Conservation (phyloP, 1,140 invertebrate genomes). For the Ceratosolen solmsi region DNA sequence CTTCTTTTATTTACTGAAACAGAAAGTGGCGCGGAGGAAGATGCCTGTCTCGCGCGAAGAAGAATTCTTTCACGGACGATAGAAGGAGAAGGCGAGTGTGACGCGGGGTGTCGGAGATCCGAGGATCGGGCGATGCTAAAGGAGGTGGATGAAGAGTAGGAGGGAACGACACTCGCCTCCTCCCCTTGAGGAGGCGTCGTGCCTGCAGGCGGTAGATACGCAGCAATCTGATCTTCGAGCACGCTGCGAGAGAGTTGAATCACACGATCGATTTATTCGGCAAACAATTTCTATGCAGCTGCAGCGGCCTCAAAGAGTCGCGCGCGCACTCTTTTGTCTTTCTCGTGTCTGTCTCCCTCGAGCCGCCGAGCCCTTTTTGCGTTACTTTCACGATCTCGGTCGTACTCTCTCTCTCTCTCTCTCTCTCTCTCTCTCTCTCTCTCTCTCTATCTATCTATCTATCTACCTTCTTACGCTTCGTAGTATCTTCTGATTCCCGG, state of each 20-base stretch:
- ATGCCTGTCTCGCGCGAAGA: too few species aligned
- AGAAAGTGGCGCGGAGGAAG: neutral
- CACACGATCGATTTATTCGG: conserved; percentile 53
- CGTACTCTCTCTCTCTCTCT: conserved; percentile 13
- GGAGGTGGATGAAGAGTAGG: too few species aligned
- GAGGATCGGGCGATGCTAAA: too few species aligned
- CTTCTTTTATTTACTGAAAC: conserved; percentile 41
- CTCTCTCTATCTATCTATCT: neutral
- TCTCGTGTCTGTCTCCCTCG: conserved; percentile 48
- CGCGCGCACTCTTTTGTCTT: conserved; percentile 44
- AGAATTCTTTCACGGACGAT: too few species aligned
- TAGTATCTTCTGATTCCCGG: neutral
- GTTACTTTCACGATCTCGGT: neutral
- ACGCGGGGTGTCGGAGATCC: too few species aligned
- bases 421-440: neutral
- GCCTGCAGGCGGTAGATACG: conserved; percentile 45
- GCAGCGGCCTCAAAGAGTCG: conserved; percentile 42
- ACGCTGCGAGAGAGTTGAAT: conserved; percentile 37
- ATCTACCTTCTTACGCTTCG: neutral
- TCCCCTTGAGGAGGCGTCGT: neutral
- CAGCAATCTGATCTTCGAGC: conserved; percentile 37
- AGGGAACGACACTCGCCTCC: too few species aligned
- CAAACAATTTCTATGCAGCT: conserved; percentile 46
- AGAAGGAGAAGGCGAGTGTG: too few species aligned
- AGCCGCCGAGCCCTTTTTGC: conserved; percentile 8